These are phyloP conservation scores for Boulengeromyrus knoepffleri DNA, from an alignment of 2,113 vertebrate genomes.

Conservation along the genomic window DNA sequence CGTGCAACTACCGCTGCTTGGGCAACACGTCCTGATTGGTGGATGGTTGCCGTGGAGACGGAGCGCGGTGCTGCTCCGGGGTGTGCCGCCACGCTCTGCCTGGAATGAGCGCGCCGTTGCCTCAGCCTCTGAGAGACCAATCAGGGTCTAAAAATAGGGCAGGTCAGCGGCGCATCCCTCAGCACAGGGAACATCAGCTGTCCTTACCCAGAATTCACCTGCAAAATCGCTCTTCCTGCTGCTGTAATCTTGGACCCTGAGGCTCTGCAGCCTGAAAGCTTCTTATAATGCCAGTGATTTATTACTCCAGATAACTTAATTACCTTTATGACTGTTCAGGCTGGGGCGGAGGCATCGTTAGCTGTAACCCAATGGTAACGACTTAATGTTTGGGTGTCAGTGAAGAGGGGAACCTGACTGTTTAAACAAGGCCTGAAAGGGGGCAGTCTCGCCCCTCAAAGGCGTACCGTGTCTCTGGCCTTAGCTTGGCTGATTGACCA, in stretches of 20 bases:
- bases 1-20: neutral
- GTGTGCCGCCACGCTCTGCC: constrained; percentile 14
- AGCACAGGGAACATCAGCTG: neutral
- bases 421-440: neutral
- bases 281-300: neutral
- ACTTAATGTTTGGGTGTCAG: neutral
- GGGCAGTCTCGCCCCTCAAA: neutral
- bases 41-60: constrained; percentile 29
- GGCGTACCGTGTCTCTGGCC: neutral
- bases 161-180: neutral
- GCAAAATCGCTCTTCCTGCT: neutral
- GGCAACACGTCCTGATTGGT: neutral
- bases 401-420: neutral
- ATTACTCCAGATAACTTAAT: neutral
- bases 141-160: constrained; percentile 55
- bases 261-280: neutral
- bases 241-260: neutral
- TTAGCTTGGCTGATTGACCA: neutral
- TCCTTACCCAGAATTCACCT: neutral
- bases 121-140: constrained; percentile 15
- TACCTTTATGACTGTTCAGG: neutral
- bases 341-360: neutral
- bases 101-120: neutral
- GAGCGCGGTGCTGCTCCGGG: neutral
- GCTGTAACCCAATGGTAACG: neutral